A percentile compares a stretch with the other conserved stretches of the same genome.
Evolutionary conservation across 2,797 vertebrate species (phyloP).

Genomic region (Ciconia nigra): DNA sequence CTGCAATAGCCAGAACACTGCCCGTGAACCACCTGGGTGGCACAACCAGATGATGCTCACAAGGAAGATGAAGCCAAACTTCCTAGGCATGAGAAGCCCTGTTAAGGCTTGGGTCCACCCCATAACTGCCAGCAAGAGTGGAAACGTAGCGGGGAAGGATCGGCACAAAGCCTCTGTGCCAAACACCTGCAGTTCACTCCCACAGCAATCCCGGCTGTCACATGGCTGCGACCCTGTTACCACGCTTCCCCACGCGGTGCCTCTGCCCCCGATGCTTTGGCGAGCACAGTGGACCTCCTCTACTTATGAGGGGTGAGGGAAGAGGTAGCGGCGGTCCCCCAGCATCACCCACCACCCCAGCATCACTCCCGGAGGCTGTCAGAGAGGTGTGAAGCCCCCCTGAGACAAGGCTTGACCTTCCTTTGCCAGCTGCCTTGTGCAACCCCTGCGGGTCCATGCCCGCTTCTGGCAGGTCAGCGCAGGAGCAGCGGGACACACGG

Average conservation of each 20-base stretch:
- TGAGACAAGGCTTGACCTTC: not conserved
- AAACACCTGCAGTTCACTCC: not conserved
- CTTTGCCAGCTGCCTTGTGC: not conserved
- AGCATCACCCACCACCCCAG: not conserved
- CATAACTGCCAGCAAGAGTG: not conserved
- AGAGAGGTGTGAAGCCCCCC: not conserved
- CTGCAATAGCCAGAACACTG: not conserved
- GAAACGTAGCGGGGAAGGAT: not conserved
- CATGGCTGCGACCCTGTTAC: fast-evolving
- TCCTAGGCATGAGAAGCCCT: not conserved
- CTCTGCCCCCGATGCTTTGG: not conserved
- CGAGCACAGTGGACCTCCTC: not conserved
- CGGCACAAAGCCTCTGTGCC: not conserved
- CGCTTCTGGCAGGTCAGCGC: fast-evolving
- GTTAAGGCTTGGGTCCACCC: not conserved
- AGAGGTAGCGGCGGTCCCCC: fast-evolving
- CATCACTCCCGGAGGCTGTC: not conserved
- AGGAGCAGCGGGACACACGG: fast-evolving
- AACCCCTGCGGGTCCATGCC: not conserved
- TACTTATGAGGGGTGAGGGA: not conserved
- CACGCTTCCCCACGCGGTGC: fast-evolving
- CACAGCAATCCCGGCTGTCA: not conserved
- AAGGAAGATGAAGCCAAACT: not conserved
- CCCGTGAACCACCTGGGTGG: not conserved
- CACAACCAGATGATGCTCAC: not conserved